Percentiles rank a stretch among this genome's conserved stretches.
Conservation (phyloP, 1,140 invertebrate genomes). For the Eurosta solidaginis region DNA sequence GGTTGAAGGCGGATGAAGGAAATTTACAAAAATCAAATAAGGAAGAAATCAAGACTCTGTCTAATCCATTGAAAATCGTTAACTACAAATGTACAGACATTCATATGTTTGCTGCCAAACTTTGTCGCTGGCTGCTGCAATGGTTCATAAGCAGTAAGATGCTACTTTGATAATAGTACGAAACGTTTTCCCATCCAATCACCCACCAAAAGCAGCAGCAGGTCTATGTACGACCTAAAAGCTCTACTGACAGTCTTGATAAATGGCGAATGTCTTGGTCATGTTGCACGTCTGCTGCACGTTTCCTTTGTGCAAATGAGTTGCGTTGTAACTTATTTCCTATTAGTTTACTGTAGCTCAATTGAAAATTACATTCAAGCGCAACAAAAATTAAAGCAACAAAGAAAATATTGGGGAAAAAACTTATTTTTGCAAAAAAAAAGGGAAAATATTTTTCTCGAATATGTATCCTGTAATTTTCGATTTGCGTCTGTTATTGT, state of each 20-base stretch:
- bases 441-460: not conserved
- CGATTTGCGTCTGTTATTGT: not conserved
- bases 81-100: no score
- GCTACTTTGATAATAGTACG: not conserved
- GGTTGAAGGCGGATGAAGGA: not conserved
- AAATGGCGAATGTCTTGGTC: slow-evolving; percentile 25
- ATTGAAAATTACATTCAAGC: slow-evolving; percentile 12
- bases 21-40: slow-evolving; percentile 5
- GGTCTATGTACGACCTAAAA: not conserved
- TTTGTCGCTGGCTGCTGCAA: not conserved
- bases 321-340: not conserved
- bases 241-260: not conserved
- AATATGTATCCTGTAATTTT: slow-evolving; percentile 7
- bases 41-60: slow-evolving; percentile 16
- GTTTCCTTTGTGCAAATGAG: not conserved
- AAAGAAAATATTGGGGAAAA: not conserved
- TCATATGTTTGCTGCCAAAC: slow-evolving; percentile 1
- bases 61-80: slow-evolving; percentile 16
- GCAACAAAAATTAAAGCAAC: not conserved
- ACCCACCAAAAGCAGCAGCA: not conserved
- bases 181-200: not conserved
- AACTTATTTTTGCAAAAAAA: no score
- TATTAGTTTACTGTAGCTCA: not conserved
- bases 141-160: not conserved
- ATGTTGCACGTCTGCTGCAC: slow-evolving; percentile 15